phyloP scores from a whole-genome alignment of 2,888 invertebrate genomes.

The Aleiodes alternator region DNA sequence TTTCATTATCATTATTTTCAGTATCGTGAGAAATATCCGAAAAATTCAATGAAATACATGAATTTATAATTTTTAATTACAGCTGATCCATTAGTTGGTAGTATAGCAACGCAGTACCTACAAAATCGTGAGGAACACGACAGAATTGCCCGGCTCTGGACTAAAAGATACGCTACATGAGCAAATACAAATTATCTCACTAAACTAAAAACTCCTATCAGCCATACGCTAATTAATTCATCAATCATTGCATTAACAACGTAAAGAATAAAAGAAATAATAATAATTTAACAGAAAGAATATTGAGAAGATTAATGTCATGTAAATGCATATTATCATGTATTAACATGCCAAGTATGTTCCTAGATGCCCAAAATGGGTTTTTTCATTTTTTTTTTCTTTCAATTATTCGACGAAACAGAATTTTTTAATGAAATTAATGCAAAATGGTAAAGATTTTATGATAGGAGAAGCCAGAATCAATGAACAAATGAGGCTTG shows the following conservation, averaged over 20 bases:
- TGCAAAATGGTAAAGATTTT: constrained; percentile 21
- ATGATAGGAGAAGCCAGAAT: constrained; percentile 13
- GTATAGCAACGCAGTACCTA: constrained; percentile 98
- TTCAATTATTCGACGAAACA: background rate
- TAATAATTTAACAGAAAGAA: constrained; percentile 11
- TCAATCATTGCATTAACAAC: constrained; percentile 25
- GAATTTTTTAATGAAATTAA: background rate
- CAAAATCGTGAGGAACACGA: constrained; percentile 99
- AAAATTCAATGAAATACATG: background rate
- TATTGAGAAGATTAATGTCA: background rate
- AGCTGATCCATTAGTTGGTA: constrained; percentile 98
- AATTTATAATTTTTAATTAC: constrained; percentile 69
- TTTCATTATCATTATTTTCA: too few species aligned
- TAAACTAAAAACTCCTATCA: constrained; percentile 62
- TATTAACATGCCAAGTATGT: constrained; percentile 16
- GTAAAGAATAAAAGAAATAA: constrained; percentile 16
- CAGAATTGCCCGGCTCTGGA: constrained; percentile 98
- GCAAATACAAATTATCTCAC: constrained; percentile 52
- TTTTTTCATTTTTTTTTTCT: background rate
- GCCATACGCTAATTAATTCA: constrained; percentile 66
- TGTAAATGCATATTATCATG: background rate
- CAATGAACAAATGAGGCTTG: constrained; percentile 1
- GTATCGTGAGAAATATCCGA: too few species aligned
- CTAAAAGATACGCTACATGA: constrained; percentile 97
- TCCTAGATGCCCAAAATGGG: constrained; percentile 2